Evolutionary conservation across 2,113 vertebrate genomes (phyloP).

Genomic region (Neogobius melanostomus): DNA sequence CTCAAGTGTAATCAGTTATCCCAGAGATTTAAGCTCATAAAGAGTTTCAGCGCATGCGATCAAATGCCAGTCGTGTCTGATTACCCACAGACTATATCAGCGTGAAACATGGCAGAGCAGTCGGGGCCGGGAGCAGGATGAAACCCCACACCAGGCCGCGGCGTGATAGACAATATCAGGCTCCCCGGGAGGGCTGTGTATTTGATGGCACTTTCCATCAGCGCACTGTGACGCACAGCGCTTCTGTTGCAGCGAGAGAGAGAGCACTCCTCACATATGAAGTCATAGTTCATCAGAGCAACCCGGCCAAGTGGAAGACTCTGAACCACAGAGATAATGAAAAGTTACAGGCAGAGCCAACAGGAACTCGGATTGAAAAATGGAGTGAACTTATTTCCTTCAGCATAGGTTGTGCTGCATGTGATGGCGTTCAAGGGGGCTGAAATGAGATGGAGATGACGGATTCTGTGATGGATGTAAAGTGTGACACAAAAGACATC

Average conservation of each 20-base stretch:
- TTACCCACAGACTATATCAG: slow-evolving; percentile 52
- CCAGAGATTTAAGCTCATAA: slow-evolving; percentile 24
- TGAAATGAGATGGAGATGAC: too few species aligned
- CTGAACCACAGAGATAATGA: slow-evolving; percentile 30
- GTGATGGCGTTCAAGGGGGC: too few species aligned
- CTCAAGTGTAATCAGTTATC: slow-evolving; percentile 8
- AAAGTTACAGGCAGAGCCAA: neutral
- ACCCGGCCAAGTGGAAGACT: slow-evolving; percentile 27
- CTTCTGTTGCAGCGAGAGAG: slow-evolving; percentile 28
- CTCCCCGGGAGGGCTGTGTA: slow-evolving; percentile 33
- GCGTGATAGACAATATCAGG: slow-evolving; percentile 42
- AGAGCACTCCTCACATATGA: slow-evolving; percentile 10
- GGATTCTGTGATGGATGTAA: too few species aligned
- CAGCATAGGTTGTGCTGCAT: too few species aligned
- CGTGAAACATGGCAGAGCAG: slow-evolving; percentile 52
- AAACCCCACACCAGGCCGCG: slow-evolving; percentile 51
- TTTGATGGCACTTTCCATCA: slow-evolving; percentile 57
- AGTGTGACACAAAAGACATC: too few species aligned
- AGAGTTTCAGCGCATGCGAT: slow-evolving; percentile 21
- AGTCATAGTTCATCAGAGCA: slow-evolving; percentile 39
- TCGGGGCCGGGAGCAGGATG: slow-evolving; percentile 32
- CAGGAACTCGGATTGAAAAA: too few species aligned
- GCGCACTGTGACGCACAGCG: slow-evolving; percentile 29
- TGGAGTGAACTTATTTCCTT: too few species aligned
- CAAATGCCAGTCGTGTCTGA: slow-evolving; percentile 43